phyloP scores from a whole-genome alignment of 2,888 invertebrate genomes.

The Pharmacophagus antenor region DNA sequence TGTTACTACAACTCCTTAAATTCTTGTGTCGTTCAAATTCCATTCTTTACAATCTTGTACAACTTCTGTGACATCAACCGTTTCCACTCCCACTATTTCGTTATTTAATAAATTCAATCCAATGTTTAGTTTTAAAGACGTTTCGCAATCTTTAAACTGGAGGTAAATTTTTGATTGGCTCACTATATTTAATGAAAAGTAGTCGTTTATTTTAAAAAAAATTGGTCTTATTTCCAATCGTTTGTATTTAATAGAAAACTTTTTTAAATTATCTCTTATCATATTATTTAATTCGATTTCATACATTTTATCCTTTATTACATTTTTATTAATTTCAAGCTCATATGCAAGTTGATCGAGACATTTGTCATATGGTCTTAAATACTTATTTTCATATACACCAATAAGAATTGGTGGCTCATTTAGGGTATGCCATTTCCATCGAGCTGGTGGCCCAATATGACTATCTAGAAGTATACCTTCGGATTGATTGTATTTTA shows the following conservation, averaged over 20 bases:
- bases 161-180: conserved; percentile 53
- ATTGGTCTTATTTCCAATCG: conserved; percentile 53
- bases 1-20: neutral
- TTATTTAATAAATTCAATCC: conserved; percentile 63
- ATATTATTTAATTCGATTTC: conserved; percentile 50
- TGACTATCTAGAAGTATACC: conserved; percentile 49
- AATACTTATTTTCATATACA: conserved; percentile 33
- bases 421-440: conserved; percentile 61
- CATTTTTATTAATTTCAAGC: neutral
- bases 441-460: conserved; percentile 46
- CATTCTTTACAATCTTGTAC: conserved; percentile 5
- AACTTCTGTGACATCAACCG: conserved; percentile 41
- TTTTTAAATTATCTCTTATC: conserved; percentile 43
- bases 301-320: neutral
- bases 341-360: neutral
- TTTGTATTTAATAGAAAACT: conserved; percentile 44
- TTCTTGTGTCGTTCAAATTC: neutral
- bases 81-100: conserved; percentile 57
- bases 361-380: neutral
- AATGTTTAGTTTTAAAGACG: conserved; percentile 47
- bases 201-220: conserved; percentile 51
- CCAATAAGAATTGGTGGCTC: conserved; percentile 52
- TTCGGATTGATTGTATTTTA: conserved; percentile 61
- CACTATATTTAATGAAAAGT: conserved; percentile 52
- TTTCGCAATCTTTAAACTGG: conserved; percentile 43